Conservation (phyloP, 2,888 invertebrate species). For the Rhingia campestris region DNA sequence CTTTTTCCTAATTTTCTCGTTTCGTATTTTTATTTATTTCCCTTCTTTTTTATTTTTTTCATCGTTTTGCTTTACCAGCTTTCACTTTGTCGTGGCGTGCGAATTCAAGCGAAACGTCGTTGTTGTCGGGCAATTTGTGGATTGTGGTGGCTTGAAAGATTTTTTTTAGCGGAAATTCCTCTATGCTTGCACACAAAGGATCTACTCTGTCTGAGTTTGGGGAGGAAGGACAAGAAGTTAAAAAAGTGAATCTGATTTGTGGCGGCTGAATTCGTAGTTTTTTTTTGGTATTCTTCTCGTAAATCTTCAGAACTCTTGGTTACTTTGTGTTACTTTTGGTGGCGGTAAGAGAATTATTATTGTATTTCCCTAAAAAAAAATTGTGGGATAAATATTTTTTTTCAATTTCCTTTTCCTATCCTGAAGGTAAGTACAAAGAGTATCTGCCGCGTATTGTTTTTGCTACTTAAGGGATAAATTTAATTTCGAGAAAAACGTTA, state of each 20-base stretch:
- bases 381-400: conserved; percentile 14
- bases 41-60: neutral
- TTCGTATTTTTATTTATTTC: neutral
- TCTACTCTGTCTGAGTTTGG: neutral
- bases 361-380: conserved; percentile 1
- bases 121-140: conserved; percentile 64
- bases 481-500: conserved; percentile 2
- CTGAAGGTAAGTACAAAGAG: conserved; percentile 9
- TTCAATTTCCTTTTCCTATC: neutral
- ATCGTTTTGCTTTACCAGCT: conserved; percentile 29
- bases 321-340: conserved; percentile 28
- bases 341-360: conserved; percentile 45
- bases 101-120: conserved; percentile 68
- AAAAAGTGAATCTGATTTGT: conserved; percentile 61
- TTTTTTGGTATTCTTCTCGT: neutral
- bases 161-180: conserved; percentile 18
- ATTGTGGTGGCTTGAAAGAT: conserved; percentile 31
- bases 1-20: conserved; percentile 13
- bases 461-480: conserved; percentile 18
- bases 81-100: conserved; percentile 61
- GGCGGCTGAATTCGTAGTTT: conserved; percentile 60
- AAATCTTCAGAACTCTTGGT: conserved; percentile 35
- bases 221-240: neutral
- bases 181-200: conserved; percentile 6
- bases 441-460: neutral